These are phyloP conservation scores for Tubulanus polymorphus DNA, from an alignment of 2,888 invertebrate species.

Conservation along the genomic window DNA sequence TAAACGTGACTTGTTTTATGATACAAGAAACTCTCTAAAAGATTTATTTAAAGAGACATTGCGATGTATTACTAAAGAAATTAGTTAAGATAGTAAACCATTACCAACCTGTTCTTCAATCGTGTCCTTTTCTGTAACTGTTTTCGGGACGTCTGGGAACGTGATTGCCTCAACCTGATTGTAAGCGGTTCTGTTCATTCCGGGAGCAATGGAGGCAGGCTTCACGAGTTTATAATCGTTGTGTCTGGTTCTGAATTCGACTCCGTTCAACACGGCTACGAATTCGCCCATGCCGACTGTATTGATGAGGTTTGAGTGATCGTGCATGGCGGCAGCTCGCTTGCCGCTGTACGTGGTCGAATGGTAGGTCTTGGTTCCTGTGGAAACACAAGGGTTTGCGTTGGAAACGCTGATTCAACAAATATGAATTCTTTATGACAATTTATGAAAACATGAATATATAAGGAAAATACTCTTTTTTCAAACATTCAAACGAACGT, in stretches of 20 bases:
- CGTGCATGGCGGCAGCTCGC: conserved; percentile 27
- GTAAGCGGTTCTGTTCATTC: conserved; percentile 18
- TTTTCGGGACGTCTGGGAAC: conserved; percentile 31
- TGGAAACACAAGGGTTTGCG: no score
- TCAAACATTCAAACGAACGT: no score
- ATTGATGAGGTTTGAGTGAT: conserved; percentile 25
- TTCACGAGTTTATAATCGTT: conserved; percentile 39
- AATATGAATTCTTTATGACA: no score
- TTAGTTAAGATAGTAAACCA: no score
- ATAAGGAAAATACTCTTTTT: no score
- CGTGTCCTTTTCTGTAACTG: conserved; percentile 24
- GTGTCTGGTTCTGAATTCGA: conserved; percentile 39
- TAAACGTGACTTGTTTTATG: no score
- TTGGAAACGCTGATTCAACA: no score
- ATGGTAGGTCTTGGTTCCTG: conserved; percentile 27
- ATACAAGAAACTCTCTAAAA: no score
- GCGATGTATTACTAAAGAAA: no score
- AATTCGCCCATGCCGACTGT: conserved; percentile 32
- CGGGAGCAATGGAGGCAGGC: no score
- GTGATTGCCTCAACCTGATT: conserved; percentile 22
- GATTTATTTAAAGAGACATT: no score
- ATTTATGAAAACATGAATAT: no score
- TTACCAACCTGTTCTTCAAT: conserved; percentile 26
- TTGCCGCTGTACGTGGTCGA: conserved; percentile 16
- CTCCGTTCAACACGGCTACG: conserved; percentile 33